Evolutionary conservation across 2,797 vertebrate species (phyloP).

Genomic region (Sphenopsis melanotis): DNA sequence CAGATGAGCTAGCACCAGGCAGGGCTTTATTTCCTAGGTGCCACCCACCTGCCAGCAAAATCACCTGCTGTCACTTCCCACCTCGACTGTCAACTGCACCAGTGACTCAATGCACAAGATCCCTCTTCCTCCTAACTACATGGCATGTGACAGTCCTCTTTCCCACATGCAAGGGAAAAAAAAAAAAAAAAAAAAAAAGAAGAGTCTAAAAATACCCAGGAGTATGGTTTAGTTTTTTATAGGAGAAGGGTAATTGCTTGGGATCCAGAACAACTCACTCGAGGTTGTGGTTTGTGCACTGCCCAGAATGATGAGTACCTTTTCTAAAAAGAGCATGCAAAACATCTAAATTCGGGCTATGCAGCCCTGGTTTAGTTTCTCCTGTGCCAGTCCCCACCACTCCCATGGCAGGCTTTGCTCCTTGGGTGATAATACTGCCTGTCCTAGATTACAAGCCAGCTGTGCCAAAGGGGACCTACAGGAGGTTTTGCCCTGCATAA

Average conservation of each 20-base stretch:
- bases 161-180: neutral
- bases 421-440: neutral
- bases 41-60: neutral
- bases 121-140: neutral
- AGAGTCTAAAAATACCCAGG: neutral
- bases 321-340: conserved; percentile 45
- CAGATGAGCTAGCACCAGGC: neutral
- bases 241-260: conserved; percentile 39
- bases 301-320: conserved; percentile 38
- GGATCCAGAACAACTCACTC: conserved; percentile 6
- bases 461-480: neutral
- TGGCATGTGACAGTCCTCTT: neutral
- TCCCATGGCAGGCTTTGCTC: neutral
- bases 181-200: neutral
- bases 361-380: neutral
- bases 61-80: neutral
- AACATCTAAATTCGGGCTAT: conserved; percentile 33
- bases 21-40: neutral
- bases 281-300: conserved; percentile 18
- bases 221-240: neutral
- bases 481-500: neutral
- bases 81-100: fast-evolving
- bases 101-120: neutral
- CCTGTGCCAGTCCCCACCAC: fast-evolving
- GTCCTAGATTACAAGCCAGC: neutral